These are phyloP conservation scores for Andrena flavipes DNA, from an alignment of 2,888 invertebrate genomes.

Conservation along the genomic window DNA sequence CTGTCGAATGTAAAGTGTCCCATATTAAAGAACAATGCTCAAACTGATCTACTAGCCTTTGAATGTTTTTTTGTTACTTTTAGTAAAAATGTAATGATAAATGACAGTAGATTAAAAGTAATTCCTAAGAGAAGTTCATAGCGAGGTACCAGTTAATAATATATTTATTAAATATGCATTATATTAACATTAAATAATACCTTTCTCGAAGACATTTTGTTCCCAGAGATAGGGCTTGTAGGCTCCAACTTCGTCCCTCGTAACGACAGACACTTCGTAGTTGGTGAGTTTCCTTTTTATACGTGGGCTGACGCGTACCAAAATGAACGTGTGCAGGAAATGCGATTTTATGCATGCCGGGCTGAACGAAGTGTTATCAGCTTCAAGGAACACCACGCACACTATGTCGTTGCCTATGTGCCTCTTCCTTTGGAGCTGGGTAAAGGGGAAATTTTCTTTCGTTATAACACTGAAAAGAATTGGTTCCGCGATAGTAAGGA, in stretches of 20 bases:
- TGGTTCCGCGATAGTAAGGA: neutral
- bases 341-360: constrained; percentile 98
- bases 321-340: constrained; percentile 96
- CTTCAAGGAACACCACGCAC: constrained; percentile 97
- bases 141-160: neutral
- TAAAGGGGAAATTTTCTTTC: neutral
- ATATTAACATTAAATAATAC: constrained; percentile 59
- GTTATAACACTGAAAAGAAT: neutral
- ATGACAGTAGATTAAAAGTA: neutral
- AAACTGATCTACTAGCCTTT: no score
- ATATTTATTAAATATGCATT: no score
- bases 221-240: constrained; percentile 98
- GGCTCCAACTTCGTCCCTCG: constrained; percentile 97
- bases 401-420: constrained; percentile 98
- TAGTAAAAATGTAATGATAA: neutral
- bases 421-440: constrained; percentile 92
- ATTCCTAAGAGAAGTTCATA: neutral
- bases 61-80: no score
- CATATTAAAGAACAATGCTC: no score
- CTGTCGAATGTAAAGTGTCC: no score
- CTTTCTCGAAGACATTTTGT: constrained; percentile 97
- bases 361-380: constrained; percentile 96
- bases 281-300: constrained; percentile 94
- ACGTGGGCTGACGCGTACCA: constrained; percentile 94
- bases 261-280: constrained; percentile 96